phyloP scores from a whole-genome alignment of 2,113 vertebrate species.

The Esox niger region DNA sequence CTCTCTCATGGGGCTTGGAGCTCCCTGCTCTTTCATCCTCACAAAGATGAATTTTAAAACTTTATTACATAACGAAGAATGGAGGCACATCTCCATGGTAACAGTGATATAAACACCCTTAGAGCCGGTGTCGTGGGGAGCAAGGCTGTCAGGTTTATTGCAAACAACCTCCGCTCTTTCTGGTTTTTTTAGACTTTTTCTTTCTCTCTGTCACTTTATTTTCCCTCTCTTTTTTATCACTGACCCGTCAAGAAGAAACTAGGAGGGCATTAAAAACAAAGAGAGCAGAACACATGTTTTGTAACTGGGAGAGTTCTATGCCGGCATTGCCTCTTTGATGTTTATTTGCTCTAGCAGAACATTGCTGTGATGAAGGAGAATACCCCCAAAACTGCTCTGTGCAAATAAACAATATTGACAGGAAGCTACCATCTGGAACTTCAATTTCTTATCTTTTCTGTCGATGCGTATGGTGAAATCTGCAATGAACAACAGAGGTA shows the following conservation, averaged over 20 bases:
- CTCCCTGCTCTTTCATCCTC: slow-evolving; percentile 41
- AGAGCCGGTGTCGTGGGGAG: slow-evolving; percentile 17
- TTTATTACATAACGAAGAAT: slow-evolving; percentile 50
- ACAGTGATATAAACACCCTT: slow-evolving; percentile 48
- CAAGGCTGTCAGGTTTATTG: slow-evolving; percentile 16
- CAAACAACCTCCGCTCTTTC: slow-evolving; percentile 18
- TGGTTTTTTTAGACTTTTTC: background rate
- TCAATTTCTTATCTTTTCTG: too few relatives aligned
- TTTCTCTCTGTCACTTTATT: background rate
- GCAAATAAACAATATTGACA: slow-evolving; percentile 1
- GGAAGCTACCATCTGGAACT: background rate
- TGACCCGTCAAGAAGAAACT: background rate
- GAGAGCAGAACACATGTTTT: background rate
- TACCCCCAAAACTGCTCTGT: background rate
- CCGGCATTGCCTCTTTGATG: background rate
- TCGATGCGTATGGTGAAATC: background rate
- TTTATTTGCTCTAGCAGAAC: background rate
- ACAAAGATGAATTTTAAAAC: slow-evolving; percentile 53
- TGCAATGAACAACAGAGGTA: background rate
- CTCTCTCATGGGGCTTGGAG: slow-evolving; percentile 8
- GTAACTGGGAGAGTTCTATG: background rate
- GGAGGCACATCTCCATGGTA: slow-evolving; percentile 47
- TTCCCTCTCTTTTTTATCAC: background rate
- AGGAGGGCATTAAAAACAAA: background rate
- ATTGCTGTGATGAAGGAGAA: background rate